Base-by-base conservation (phyloP, 2,888 invertebrate genomes). In the Pyralis farinalis region DNA sequence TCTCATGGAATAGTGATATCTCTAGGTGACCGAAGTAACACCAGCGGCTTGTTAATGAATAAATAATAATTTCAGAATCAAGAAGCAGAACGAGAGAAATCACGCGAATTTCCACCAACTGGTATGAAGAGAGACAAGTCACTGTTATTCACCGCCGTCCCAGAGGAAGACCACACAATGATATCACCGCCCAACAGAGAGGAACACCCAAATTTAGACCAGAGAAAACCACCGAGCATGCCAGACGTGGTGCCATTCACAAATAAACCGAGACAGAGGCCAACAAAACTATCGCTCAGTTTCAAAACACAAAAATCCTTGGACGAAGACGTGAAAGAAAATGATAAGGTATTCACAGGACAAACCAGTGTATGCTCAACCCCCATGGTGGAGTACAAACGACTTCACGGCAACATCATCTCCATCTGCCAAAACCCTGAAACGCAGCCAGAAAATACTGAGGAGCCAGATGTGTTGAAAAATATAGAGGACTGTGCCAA, bases 41-140 rank as follows among this genome's bases (percentile, higher is more conserved):
- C n/a, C n/a, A n/a, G n/a, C n/a, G n/a, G n/a, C n/a, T n/a, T n/a
- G n/a, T n/a, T n/a, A n/a, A n/a, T n/a, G n/a, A n/a, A n/a, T n/a
- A n/a, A n/a, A n/a, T n/a, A n/a, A 21, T 3, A 36, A 34, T 31
- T 31, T 28, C 68, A 91, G 90, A 82, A 67, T 46, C 79, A 84
- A 63, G 85, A 91, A 71, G 69, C 71, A 1, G 76, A 84, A 51
- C 64, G 83, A 25, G 83, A 91, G 62, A 86, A 90, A 72, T 61
- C 78, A 40, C 69, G 91, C 1, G 91, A 91, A 1, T 78, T 77
- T 39, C 82, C 85, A 1, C 82, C 78, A 53, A 62, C 68, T 0
- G 90, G 91, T 25, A 93, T 95, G 91, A 95, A 95, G 77, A 87
- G 95, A 37, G 95, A 95, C 68, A 94, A 94, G 48, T 95, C 95